phyloP scores from a whole-genome alignment of 2,113 vertebrate species.

The Ornithorhynchus anatinus region DNA sequence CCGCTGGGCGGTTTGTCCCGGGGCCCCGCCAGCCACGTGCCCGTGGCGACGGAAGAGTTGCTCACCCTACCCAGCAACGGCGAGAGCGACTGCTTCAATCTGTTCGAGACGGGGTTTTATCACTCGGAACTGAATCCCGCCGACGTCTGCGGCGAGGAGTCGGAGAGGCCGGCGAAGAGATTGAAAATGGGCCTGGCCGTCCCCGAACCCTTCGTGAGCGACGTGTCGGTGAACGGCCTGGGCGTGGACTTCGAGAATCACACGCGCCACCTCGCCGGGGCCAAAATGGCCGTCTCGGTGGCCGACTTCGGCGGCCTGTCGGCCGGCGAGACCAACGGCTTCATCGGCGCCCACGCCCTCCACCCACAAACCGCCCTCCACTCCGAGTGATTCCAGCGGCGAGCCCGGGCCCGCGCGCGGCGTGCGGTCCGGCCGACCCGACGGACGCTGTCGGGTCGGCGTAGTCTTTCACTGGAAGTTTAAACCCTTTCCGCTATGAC shows the following conservation, averaged over 20 bases:
- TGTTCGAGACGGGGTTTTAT: constrained; percentile 97
- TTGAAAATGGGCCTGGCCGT: constrained; percentile 91
- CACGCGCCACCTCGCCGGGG: constrained; percentile 89
- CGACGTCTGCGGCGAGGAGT: constrained; percentile 86
- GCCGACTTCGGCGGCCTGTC: constrained; percentile 93
- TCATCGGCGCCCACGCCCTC: constrained; percentile 85
- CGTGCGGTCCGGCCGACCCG: constrained; percentile 71
- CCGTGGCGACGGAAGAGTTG: constrained; percentile 83
- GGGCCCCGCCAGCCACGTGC: constrained; percentile 85
- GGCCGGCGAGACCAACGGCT: constrained; percentile 86
- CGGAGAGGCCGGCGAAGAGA: constrained; percentile 90
- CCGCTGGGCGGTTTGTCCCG: constrained; percentile 86
- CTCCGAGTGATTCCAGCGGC: constrained; percentile 81
- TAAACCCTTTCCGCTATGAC: constrained; percentile 93
- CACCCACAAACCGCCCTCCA: constrained; percentile 93
- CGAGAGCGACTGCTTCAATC: constrained; percentile 92
- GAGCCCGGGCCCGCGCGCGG: constrained; percentile 43
- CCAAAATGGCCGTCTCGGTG: constrained; percentile 97
- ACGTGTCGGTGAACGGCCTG: constrained; percentile 90
- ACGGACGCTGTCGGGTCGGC: constrained; percentile 79
- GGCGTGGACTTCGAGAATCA: constrained; percentile 91
- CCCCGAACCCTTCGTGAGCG: constrained; percentile 89
- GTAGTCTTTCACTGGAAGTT: constrained; percentile 97
- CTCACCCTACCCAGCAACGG: constrained; percentile 86
- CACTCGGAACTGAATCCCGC: constrained; percentile 86